Evolutionary conservation across 1,140 invertebrate species (phyloP).

Genomic region (Chironomus striatipennis): DNA sequence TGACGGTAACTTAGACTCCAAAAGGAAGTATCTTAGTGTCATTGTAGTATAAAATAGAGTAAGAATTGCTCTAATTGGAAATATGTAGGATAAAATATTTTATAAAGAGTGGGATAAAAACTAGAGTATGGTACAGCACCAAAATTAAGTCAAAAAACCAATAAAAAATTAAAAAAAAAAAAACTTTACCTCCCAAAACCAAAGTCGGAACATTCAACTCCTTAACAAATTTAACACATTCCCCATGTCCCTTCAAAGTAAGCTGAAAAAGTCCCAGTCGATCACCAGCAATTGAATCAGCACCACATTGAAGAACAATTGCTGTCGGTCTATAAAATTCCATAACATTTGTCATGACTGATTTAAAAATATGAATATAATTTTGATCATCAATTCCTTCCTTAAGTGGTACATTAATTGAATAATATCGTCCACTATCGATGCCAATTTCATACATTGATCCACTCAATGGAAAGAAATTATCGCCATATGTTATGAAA

Average conservation of each 20-base stretch:
- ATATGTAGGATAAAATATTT: too few relatives aligned
- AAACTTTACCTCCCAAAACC: slow-evolving; percentile 68
- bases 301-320: slow-evolving; percentile 96
- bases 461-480: slow-evolving; percentile 96
- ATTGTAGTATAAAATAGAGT: too few relatives aligned
- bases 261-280: slow-evolving; percentile 56
- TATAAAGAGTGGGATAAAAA: too few relatives aligned
- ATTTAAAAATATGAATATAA: slow-evolving; percentile 90
- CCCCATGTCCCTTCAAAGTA: slow-evolving; percentile 63
- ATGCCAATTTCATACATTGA: slow-evolving; percentile 97
- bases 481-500: slow-evolving; percentile 99
- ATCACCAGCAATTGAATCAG: slow-evolving; percentile 94
- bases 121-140: too few relatives aligned
- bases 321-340: slow-evolving; percentile 94
- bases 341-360: slow-evolving; percentile 89
- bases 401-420: slow-evolving; percentile 92
- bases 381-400: slow-evolving; percentile 95
- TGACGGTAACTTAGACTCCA: too few relatives aligned
- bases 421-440: slow-evolving; percentile 88
- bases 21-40: too few relatives aligned
- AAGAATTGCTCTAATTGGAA: too few relatives aligned
- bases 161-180: slow-evolving; percentile 1
- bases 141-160: background rate
- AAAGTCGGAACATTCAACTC: slow-evolving; percentile 88
- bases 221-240: slow-evolving; percentile 95